A percentile compares a stretch with the other conserved stretches of the same genome.
Conservation (phyloP, 2,113 vertebrate genomes). For the Tetraodon nigroviridis region DNA sequence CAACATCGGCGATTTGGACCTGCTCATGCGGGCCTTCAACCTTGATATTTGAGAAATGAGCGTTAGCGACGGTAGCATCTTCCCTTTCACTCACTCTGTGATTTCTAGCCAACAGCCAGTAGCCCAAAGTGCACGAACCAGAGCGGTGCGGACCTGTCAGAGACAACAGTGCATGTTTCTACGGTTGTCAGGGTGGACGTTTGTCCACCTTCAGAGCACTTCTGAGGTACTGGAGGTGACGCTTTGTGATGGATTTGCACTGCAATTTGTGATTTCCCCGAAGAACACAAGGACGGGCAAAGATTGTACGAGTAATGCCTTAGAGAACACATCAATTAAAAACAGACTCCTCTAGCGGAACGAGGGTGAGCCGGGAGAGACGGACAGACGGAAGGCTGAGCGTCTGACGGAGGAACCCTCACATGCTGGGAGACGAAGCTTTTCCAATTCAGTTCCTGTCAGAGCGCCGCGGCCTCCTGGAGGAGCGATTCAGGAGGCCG, state of each 20-base stretch:
- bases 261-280: slow-evolving; percentile 68
- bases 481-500: slow-evolving; percentile 34
- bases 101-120: slow-evolving; percentile 53
- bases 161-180: slow-evolving; percentile 24
- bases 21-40: slow-evolving; percentile 93
- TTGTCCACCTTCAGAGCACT: slow-evolving; percentile 59
- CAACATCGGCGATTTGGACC: slow-evolving; percentile 93
- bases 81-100: slow-evolving; percentile 3
- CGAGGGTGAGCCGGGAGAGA: slow-evolving; percentile 44
- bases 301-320: slow-evolving; percentile 75
- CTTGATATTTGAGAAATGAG: slow-evolving; percentile 80
- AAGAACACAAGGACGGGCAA: slow-evolving; percentile 73
- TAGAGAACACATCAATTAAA: slow-evolving; percentile 74
- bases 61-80: slow-evolving; percentile 8
- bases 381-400: slow-evolving; percentile 14
- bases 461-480: slow-evolving; percentile 20
- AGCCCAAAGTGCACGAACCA: slow-evolving; percentile 67
- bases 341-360: slow-evolving; percentile 59
- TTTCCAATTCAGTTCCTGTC: slow-evolving; percentile 36
- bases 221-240: slow-evolving; percentile 51
- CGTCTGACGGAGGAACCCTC: slow-evolving; percentile 23
- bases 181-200: slow-evolving; percentile 38
- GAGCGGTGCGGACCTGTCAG: slow-evolving; percentile 11
- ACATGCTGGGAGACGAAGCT: slow-evolving; percentile 22
- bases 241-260: slow-evolving; percentile 68